These are phyloP conservation scores for Pyrrhopygopsis socrates DNA, from an alignment of 2,888 invertebrate species.

Conservation along the genomic window DNA sequence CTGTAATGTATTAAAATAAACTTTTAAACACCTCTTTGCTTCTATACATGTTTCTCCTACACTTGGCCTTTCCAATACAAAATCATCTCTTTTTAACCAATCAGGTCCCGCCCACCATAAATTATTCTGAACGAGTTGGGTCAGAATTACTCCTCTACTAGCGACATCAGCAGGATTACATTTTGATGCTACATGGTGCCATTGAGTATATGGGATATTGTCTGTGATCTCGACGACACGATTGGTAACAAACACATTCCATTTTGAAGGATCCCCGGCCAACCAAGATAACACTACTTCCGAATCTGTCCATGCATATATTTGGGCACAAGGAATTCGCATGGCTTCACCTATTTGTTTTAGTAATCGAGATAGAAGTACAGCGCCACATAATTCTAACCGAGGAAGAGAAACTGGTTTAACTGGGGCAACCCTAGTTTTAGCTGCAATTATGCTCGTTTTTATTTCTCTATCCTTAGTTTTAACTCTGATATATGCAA, in stretches of 20 bases:
- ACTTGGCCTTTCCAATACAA: neutral
- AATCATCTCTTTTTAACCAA: neutral
- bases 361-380: slow-evolving; percentile 16
- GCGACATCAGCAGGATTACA: slow-evolving; percentile 85
- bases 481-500: slow-evolving; percentile 34
- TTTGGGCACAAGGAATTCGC: neutral
- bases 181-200: slow-evolving; percentile 72
- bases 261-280: slow-evolving; percentile 20
- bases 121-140: neutral
- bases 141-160: slow-evolving; percentile 68
- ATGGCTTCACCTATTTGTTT: slow-evolving; percentile 28
- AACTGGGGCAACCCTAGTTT: slow-evolving; percentile 58
- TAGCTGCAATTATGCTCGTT: slow-evolving; percentile 21
- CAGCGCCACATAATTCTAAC: slow-evolving; percentile 52
- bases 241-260: slow-evolving; percentile 43
- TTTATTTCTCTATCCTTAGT: neutral
- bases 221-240: slow-evolving; percentile 71
- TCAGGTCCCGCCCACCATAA: slow-evolving; percentile 7
- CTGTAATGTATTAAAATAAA: neutral
- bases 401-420: slow-evolving; percentile 57
- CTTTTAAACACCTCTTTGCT: neutral
- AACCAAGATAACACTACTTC: slow-evolving; percentile 39
- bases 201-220: slow-evolving; percentile 41
- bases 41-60: neutral
- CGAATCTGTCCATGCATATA: slow-evolving; percentile 49